Conservation (phyloP, 2,797 vertebrate species). For the Rhabdomys pumilio region DNA sequence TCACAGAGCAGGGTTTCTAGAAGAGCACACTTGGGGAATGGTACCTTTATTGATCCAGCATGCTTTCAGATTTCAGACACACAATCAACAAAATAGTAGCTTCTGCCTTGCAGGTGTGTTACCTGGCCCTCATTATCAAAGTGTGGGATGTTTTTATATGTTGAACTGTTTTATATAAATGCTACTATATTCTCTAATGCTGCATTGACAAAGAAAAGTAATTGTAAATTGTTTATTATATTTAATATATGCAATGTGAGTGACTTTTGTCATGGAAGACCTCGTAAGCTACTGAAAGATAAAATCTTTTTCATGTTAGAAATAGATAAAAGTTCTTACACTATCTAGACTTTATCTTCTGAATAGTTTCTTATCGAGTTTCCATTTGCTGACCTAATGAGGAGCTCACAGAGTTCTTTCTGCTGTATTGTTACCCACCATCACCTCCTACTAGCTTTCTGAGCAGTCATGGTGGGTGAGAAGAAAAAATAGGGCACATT, state of each 20-base stretch:
- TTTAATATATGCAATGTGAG: background rate
- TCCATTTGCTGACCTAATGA: background rate
- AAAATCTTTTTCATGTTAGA: background rate
- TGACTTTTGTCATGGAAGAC: conserved; percentile 17
- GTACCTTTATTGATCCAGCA: background rate
- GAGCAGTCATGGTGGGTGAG: conserved; percentile 43
- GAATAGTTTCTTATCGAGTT: background rate
- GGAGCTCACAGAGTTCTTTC: background rate
- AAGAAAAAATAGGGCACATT: conserved; percentile 71
- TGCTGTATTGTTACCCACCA: background rate
- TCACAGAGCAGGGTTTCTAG: background rate
- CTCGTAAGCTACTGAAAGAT: background rate
- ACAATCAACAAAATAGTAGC: background rate
- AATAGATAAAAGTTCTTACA: background rate
- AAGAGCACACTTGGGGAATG: background rate
- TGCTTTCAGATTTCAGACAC: background rate
- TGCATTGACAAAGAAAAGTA: background rate
- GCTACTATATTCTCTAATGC: background rate
- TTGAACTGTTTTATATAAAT: background rate
- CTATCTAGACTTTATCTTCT: background rate
- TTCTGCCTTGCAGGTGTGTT: background rate
- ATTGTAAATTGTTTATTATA: background rate
- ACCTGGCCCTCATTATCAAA: background rate
- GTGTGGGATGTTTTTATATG: background rate
- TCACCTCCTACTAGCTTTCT: conserved; percentile 35